Evolutionary conservation across 1,140 invertebrate genomes (phyloP).

Genomic region (Mesaphorura yosii): DNA sequence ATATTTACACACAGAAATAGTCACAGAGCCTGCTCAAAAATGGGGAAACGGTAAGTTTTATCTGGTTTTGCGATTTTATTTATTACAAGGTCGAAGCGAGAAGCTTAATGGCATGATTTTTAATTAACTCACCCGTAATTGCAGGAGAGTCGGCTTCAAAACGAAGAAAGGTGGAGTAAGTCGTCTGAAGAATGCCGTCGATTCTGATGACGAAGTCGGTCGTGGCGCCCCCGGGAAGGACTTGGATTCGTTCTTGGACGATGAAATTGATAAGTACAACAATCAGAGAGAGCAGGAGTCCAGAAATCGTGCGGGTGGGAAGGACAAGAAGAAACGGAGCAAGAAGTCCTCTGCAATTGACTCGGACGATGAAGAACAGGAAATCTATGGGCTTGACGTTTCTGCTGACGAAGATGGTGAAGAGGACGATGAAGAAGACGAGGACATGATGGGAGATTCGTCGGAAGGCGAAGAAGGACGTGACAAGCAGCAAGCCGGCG

Average conservation of each 20-base stretch:
- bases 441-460: too few species aligned
- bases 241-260: constrained; percentile 24
- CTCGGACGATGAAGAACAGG: constrained; percentile 18
- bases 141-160: constrained; percentile 13
- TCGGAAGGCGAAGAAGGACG: background rate
- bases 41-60: too few species aligned
- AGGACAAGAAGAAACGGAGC: too few species aligned
- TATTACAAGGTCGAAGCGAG: too few species aligned
- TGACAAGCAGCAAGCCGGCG: background rate
- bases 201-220: constrained; percentile 24
- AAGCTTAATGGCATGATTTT: too few species aligned
- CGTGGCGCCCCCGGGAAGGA: constrained; percentile 2
- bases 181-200: constrained; percentile 13
- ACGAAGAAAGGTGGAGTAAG: constrained; percentile 6
- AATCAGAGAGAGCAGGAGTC: constrained; percentile 10
- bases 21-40: too few species aligned
- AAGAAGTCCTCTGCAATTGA: too few species aligned
- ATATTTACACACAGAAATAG: too few species aligned
- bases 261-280: constrained; percentile 29
- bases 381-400: background rate
- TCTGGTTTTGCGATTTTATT: too few species aligned
- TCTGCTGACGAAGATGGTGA: background rate
- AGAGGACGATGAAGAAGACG: too few species aligned
- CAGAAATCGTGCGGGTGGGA: too few species aligned
- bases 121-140: too few species aligned